Conservation (phyloP, 2,888 invertebrate species). For the Cephus rjabovi region DNA sequence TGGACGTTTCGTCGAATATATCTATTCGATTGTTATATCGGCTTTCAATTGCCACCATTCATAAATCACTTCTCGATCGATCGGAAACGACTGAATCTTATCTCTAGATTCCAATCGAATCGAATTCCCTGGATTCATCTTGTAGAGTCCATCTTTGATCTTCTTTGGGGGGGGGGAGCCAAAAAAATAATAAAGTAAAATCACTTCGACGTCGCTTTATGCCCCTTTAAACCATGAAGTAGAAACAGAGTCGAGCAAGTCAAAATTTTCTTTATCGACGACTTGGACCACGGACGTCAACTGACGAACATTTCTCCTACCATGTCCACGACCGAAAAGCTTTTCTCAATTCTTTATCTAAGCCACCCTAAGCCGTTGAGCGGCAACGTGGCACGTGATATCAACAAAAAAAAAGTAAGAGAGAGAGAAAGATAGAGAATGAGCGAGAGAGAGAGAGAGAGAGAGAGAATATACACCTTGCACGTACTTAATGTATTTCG, state of each 20-base stretch:
- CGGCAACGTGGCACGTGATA: constrained; percentile 65
- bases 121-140: background rate
- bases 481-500: constrained; percentile 55
- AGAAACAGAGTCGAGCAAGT: background rate
- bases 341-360: constrained; percentile 30
- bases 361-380: constrained; percentile 59
- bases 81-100: background rate
- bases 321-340: background rate
- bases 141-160: background rate
- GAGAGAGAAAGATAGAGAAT: constrained; percentile 19
- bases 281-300: background rate
- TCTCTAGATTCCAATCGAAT: background rate
- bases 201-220: background rate
- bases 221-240: background rate
- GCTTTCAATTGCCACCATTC: background rate
- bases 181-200: background rate
- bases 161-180: background rate
- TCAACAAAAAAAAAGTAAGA: constrained; percentile 37
- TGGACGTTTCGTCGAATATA: background rate
- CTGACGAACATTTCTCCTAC: background rate
- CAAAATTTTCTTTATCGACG: background rate
- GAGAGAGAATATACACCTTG: constrained; percentile 32
- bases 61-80: background rate
- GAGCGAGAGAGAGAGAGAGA: background rate
- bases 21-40: background rate